A percentile compares a stretch with the other conserved stretches of the same genome.
Evolutionary conservation across 1,140 invertebrate genomes (phyloP).

Genomic region (Drosophila pachea): DNA sequence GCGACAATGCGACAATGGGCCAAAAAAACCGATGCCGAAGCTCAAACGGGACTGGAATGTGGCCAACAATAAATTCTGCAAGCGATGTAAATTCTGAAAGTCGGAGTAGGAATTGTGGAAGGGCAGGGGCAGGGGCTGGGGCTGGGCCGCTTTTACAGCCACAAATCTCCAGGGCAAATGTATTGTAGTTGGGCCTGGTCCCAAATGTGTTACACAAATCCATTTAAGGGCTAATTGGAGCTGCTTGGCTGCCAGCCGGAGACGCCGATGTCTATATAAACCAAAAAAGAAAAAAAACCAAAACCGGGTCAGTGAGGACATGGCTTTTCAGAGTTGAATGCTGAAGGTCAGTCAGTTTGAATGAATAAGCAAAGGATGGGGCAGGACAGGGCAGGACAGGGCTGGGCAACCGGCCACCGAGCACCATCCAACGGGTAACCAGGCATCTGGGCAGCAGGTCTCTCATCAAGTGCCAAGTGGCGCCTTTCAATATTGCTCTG

Average conservation of each 20-base stretch:
- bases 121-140: neutral
- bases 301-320: neutral
- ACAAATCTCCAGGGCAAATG: slow-evolving; percentile 54
- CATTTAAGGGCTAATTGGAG: slow-evolving; percentile 74
- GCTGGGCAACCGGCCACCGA: too few species aligned
- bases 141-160: neutral
- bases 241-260: slow-evolving; percentile 44
- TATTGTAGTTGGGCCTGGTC: slow-evolving; percentile 50
- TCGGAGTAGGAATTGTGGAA: neutral
- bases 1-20: slow-evolving; percentile 58
- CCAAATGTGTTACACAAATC: slow-evolving; percentile 68
- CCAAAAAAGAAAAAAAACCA: slow-evolving; percentile 16
- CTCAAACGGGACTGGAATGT: slow-evolving; percentile 3
- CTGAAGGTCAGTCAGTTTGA: slow-evolving; percentile 55
- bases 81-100: slow-evolving; percentile 21
- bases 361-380: slow-evolving; percentile 30
- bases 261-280: slow-evolving; percentile 45
- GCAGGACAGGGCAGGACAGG: too few species aligned
- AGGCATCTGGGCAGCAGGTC: neutral
- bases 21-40: slow-evolving; percentile 41
- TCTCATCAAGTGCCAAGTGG: too few species aligned
- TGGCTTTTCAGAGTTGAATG: neutral
- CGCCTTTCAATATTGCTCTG: slow-evolving; percentile 45
- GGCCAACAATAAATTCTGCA: slow-evolving; percentile 16
- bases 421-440: too few species aligned